Evolutionary conservation across 2,797 vertebrate species (phyloP).

Genomic region (Rhodeus uyekii): DNA sequence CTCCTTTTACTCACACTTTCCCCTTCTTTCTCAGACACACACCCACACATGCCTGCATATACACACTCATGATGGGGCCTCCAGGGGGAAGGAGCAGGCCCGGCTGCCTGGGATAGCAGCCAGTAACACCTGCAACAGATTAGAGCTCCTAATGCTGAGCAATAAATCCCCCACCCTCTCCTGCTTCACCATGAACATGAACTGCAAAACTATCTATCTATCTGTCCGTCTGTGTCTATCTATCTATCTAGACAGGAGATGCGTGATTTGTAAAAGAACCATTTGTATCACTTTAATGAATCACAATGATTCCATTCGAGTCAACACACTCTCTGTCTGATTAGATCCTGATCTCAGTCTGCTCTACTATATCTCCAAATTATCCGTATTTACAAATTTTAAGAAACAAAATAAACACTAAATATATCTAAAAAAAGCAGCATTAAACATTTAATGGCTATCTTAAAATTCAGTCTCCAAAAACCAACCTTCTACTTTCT

Average conservation of each 20-base stretch:
- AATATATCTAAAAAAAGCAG: too few relatives aligned
- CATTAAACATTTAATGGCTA: background rate
- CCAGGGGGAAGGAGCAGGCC: conserved; percentile 63
- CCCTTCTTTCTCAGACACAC: conserved; percentile 53
- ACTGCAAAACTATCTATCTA: conserved; percentile 39
- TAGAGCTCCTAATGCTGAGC: conserved; percentile 78
- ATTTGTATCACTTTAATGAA: background rate
- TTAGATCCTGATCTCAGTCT: background rate
- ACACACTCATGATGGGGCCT: conserved; percentile 69
- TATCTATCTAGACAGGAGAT: background rate
- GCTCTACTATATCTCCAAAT: background rate
- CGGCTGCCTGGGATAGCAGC: conserved; percentile 71
- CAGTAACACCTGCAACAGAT: conserved; percentile 86
- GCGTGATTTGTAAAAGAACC: background rate
- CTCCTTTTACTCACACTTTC: conserved; percentile 33
- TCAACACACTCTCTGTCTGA: background rate
- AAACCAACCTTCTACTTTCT: background rate
- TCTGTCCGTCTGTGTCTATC: conserved; percentile 11
- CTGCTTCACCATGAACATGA: conserved; percentile 64
- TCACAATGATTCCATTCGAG: background rate
- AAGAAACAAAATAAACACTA: background rate
- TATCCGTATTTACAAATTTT: background rate
- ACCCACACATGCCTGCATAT: conserved; percentile 60
- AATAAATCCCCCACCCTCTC: conserved; percentile 80
- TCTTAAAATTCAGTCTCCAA: background rate